Evolutionary conservation across 2,113 vertebrate genomes (phyloP).

Genomic region (Megatriorchis doriae): DNA sequence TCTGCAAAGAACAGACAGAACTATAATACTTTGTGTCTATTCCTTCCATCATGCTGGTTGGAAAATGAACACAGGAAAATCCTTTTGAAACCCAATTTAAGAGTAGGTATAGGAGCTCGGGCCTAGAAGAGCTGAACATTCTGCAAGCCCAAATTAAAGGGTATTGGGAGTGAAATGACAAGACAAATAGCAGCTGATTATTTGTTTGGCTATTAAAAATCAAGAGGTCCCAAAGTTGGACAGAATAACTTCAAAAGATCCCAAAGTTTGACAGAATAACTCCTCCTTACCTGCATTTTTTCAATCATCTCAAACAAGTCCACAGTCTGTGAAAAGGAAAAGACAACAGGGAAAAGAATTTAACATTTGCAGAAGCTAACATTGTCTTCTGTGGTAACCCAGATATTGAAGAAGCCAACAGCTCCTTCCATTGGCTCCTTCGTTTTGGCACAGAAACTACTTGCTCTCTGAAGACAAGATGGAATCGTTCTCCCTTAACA

Average conservation of each 20-base stretch:
- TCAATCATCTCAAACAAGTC: conserved; percentile 92
- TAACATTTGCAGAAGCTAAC: not conserved
- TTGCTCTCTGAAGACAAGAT: not conserved
- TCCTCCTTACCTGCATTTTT: conserved; percentile 75
- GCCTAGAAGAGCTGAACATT: not conserved
- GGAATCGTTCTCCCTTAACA: not conserved
- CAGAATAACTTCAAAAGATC: not conserved
- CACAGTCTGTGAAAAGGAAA: conserved; percentile 71
- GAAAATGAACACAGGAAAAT: not conserved
- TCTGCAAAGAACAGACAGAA: not conserved
- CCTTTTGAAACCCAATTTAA: not conserved
- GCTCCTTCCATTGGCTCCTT: not conserved
- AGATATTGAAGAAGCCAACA: not conserved
- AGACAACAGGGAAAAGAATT: not conserved
- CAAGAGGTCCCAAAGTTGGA: not conserved
- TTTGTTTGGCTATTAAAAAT: not conserved
- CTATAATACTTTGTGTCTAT: not conserved
- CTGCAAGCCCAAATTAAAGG: not conserved
- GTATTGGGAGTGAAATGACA: not conserved
- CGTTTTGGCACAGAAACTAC: not conserved
- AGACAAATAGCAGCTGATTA: not conserved
- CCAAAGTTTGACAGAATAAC: not conserved
- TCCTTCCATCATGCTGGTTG: not conserved
- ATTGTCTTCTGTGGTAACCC: not conserved
- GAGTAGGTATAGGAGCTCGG: not conserved